Base-by-base conservation (phyloP, 2,888 invertebrate genomes). In the Argyresthia albistria region DNA sequence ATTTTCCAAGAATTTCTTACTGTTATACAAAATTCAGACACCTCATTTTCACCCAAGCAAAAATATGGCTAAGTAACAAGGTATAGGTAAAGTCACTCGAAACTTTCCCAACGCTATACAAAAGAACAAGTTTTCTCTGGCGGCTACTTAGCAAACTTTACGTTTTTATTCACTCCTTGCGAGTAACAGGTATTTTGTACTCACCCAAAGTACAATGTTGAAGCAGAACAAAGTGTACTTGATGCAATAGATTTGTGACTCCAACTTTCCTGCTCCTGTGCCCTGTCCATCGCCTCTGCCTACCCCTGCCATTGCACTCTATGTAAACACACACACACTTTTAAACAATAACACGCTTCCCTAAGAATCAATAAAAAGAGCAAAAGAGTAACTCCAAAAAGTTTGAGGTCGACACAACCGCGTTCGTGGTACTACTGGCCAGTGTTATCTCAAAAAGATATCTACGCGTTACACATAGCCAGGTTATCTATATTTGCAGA, bases 191-290 rank as follows among this genome's bases (percentile, higher is more conserved):
- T 25, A 25, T 25, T 39, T 8, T 79, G 81, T 83, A 90, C 93
- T 90, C 73, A 94, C 95, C 93, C 93, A 94, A 65, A 93, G 80
- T 51, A 95, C 89, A 51, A 94, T 90, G 73, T 95, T 95, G 76
- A 94, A 91, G 68, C 93, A 95, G 66, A 95, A 92, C 58, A 96
- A 81, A 48, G 93, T 92, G 77, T 94, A 95, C 78, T 95, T 95
- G 58, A 95, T 90, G 69, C 93, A 91, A 58, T 92, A 92, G 65
- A 95, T 95, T 69, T 93, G 92, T 60, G 92, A 92, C 70, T 94
- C 94, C 66, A 94, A 80, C 67, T 91, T 91, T 50, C 89, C 88
- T 35, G 87, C 82, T 3, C 82, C 87, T 54, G 82, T 77, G 53
- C 89, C 90, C 56, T 82, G 76, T 47, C 89, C 89, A 55, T 75